Base-by-base conservation (phyloP, 2,113 vertebrate species). In the Notiomystis cincta region DNA sequence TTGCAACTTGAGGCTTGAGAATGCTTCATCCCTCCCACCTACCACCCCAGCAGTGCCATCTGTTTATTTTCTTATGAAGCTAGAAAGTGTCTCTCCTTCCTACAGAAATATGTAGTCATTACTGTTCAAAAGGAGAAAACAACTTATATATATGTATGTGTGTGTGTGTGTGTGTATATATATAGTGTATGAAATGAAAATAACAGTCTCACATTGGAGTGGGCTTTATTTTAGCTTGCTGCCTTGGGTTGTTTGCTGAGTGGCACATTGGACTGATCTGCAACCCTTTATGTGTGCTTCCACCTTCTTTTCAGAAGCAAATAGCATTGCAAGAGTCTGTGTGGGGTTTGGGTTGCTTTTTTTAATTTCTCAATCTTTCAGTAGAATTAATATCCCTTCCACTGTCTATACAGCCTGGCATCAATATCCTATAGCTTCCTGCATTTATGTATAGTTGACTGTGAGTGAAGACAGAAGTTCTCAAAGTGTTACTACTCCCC, bases 401-500 rank as follows among this genome's bases (percentile, higher is more conserved):
- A 50, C 67, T 86, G 31, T 83, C 70, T 60, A 4, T 89, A 61
- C 87, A 93, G 85, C 72, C 72, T 3, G 11, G 82, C 61, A 92
- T 94, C 84, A 73, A 61, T 87, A 86, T 83, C 78, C 72, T 47
- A 13, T 87, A 47, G 65, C 6, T 76, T 24, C 14, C 76, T 89
- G 62, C 58, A 24, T 81, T 86, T 86, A 58, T 44, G 40, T 88
- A 1, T 31, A 93, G 93, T 67, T 96, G 90, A 10, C 25, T 48
- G 4, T 14, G 10, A 23, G 61, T 3, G 80, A 42, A 87, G 66
- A 82, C 22, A 28, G 70, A 84, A 71, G 95, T 66, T 98, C 96
- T 95, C 76, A 40, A 98, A 98, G 98, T 97, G 98, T 98, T 98
- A 98, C 95, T 97, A 61, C 98, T 97, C 98, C 98, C 96, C 98